phyloP scores from a whole-genome alignment of 2,888 invertebrate genomes.

The Coenonympha arcania region DNA sequence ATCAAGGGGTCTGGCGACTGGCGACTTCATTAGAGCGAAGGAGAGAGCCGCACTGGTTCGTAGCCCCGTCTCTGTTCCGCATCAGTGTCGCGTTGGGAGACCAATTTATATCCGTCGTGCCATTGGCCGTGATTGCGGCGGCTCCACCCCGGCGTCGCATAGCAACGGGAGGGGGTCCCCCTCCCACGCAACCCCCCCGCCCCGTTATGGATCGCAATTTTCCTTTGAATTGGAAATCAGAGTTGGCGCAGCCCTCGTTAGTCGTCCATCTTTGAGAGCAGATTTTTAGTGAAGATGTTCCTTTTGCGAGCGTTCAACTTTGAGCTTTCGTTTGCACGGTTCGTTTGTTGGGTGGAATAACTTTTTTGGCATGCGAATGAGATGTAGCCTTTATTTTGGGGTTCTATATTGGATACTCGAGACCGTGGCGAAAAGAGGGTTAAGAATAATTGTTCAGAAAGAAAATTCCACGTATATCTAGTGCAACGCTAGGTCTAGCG shows the following conservation, averaged over 20 bases:
- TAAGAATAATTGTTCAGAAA: too few relatives aligned
- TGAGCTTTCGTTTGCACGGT: constrained; percentile 6
- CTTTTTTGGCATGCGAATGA: neutral
- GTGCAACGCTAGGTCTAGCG: too few relatives aligned
- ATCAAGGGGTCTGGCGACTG: constrained; percentile 62
- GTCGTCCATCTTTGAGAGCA: constrained; percentile 68
- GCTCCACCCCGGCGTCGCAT: constrained; percentile 78
- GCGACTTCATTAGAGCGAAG: constrained; percentile 69
- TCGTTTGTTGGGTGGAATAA: constrained; percentile 6
- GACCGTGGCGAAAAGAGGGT: too few relatives aligned
- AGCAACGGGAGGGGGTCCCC: constrained; percentile 72
- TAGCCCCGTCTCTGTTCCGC: constrained; percentile 49
- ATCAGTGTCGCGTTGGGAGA: constrained; percentile 65
- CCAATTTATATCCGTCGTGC: constrained; percentile 76
- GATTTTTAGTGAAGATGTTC: constrained; percentile 71
- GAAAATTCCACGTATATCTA: too few relatives aligned
- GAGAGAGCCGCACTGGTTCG: constrained; percentile 33
- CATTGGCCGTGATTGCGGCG: constrained; percentile 75
- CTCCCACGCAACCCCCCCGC: constrained; percentile 46
- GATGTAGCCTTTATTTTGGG: neutral
- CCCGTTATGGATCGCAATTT: constrained; percentile 74
- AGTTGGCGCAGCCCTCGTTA: constrained; percentile 71
- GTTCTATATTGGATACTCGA: neutral
- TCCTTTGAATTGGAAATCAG: constrained; percentile 76
- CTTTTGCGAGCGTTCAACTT: constrained; percentile 32